A percentile compares a stretch with the other conserved stretches of the same genome.
Evolutionary conservation across 1,140 invertebrate species (phyloP).

Genomic region (Drosophila tristis): DNA sequence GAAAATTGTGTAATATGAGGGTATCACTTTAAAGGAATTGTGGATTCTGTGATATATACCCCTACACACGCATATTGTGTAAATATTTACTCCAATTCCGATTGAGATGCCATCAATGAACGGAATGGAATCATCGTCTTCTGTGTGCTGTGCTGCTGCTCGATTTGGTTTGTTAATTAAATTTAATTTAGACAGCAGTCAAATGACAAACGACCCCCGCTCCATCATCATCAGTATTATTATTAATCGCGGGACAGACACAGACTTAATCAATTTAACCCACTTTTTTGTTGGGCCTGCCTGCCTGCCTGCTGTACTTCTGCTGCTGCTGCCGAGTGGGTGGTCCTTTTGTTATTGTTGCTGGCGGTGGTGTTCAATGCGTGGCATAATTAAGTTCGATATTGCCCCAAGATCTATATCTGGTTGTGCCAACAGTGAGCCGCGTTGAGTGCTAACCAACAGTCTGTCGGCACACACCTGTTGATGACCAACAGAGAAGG

Average conservation of each 20-base stretch:
- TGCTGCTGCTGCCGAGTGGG: constrained; percentile 10
- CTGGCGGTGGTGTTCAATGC: background rate
- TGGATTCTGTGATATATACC: constrained; percentile 12
- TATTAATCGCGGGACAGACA: constrained; percentile 41
- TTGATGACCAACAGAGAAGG: too few relatives aligned
- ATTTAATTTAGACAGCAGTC: constrained; percentile 52
- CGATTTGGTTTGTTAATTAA: constrained; percentile 56
- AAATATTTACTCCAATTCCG: constrained; percentile 68
- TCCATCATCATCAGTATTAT: constrained; percentile 29
- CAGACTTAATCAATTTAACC: constrained; percentile 72
- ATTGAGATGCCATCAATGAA: constrained; percentile 13
- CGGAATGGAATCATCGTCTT: background rate
- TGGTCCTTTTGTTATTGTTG: constrained; percentile 8
- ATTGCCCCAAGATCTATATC: background rate
- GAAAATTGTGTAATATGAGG: constrained; percentile 28
- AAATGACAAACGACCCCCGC: constrained; percentile 41
- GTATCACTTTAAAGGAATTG: background rate
- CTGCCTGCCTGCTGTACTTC: constrained; percentile 20
- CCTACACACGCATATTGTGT: constrained; percentile 47
- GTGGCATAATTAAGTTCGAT: constrained; percentile 10
- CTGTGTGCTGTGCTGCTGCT: constrained; percentile 22
- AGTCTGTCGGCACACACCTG: too few relatives aligned
- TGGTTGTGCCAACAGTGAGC: background rate
- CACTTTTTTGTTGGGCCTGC: constrained; percentile 39
- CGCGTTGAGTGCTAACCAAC: too few relatives aligned